Conservation (phyloP, 2,888 invertebrate species). For the Eurois occulta region DNA sequence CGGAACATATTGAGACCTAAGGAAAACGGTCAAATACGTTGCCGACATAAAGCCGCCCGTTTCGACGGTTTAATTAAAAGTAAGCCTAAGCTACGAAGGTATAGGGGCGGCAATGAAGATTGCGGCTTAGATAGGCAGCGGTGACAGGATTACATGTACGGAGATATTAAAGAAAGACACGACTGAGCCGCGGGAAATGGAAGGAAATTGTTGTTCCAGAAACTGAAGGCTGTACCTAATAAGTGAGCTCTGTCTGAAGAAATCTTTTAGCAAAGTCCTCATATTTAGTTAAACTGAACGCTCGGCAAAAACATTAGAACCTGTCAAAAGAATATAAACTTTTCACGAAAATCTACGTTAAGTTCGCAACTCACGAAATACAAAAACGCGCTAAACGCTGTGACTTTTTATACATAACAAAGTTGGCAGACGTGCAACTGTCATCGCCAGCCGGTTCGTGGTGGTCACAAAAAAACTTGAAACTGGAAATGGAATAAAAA, state of each 20-base stretch:
- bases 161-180: conserved; percentile 50
- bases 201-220: conserved; percentile 35
- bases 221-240: conserved; percentile 23
- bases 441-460: conserved; percentile 59
- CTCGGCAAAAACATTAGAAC: conserved; percentile 17
- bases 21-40: conserved; percentile 58
- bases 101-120: conserved; percentile 60
- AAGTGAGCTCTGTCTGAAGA: background rate
- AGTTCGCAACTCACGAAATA: conserved; percentile 66
- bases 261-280: conserved; percentile 10
- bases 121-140: conserved; percentile 58
- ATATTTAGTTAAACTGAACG: conserved; percentile 24
- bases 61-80: conserved; percentile 63
- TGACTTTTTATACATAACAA: conserved; percentile 62
- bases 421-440: conserved; percentile 68
- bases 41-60: conserved; percentile 40
- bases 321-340: conserved; percentile 40
- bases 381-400: conserved; percentile 55
- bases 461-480: conserved; percentile 61
- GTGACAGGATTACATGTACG: conserved; percentile 53
- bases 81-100: conserved; percentile 61
- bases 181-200: conserved; percentile 30
- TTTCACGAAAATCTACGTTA: conserved; percentile 52
- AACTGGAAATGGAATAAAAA: conserved; percentile 61
- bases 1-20: conserved; percentile 63